Percentiles rank a stretch among this genome's conserved stretches.
phyloP scores from a whole-genome alignment of 2,888 invertebrate genomes.

The Papilio protenor region DNA sequence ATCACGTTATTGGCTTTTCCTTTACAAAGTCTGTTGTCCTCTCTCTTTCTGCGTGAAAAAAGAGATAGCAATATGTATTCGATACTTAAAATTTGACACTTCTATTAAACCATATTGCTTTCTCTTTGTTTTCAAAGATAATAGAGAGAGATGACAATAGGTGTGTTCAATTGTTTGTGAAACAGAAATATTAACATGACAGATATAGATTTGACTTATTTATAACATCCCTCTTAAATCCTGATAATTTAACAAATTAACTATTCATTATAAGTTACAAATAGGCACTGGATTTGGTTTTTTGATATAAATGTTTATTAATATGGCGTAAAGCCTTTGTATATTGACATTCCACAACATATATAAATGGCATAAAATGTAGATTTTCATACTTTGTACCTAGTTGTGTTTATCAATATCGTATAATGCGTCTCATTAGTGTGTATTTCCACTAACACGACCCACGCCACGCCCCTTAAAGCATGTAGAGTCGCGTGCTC shows the following conservation, averaged over 20 bases:
- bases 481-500: neutral
- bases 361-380: slow-evolving; percentile 14
- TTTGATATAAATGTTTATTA: neutral
- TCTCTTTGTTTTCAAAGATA: no score
- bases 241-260: neutral
- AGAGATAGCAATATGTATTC: neutral
- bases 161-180: neutral
- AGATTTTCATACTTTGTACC: neutral
- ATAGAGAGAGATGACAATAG: no score
- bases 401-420: neutral
- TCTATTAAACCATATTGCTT: no score
- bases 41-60: neutral
- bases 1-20: neutral
- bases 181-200: neutral
- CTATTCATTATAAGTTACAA: slow-evolving; percentile 1
- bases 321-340: slow-evolving; percentile 3
- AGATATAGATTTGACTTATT: neutral
- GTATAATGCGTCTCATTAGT: neutral
- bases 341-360: neutral
- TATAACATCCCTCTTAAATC: neutral
- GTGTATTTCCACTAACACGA: neutral
- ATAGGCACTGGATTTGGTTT: slow-evolving; percentile 17
- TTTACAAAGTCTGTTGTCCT: neutral
- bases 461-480: neutral
- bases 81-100: no score